Base-by-base conservation (phyloP, 2,888 invertebrate genomes). In the Caradrina clavipalpis region DNA sequence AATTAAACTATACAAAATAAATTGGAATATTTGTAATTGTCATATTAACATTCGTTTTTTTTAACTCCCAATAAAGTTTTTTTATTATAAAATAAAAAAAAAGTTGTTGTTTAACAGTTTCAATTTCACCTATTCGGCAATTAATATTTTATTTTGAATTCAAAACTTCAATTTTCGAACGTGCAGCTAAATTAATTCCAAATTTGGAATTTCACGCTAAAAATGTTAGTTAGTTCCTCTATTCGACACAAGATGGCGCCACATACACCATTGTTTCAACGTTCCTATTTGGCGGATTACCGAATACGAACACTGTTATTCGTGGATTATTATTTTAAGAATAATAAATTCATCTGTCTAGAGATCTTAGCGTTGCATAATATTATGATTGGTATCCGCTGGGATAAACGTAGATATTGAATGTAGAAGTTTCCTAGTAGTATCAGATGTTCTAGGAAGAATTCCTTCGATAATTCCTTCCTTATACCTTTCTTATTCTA, bases 221-320 rank as follows among this genome's bases (percentile, higher is more conserved):
- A 31, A 47, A 15, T 0, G 0, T 2, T 39, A 39, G 5, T 51
- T 59, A 77, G 77, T 86, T 82, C 64, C 5, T 39, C 82, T 87
- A 90, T 76, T 83, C 82, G 73, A 67, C 79, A 84, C 86, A 76
- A 92, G 93, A 90, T 92, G 91, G 90, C 91, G 91, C 67, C 80
- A 84, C 66, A 5, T 1, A 59, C 22, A 62, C 10, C 17, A 39
- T 50, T 61, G 81, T 78, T 60, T 42, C 42, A 66, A 54, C 19
- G 51, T 60, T 58, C 65, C 17, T 66, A 56, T 51, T 63, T 51
- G 35, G 2, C 11, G 53, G 69, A 78, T 78, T 78, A 81, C 26
- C 26, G 57, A 69, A 59, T 69, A 61, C 60, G 54, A 58, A 63
- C 45, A 50, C 54, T 73, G 77, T 68, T 78, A 75, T 80, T 74